Percentiles rank a stretch among this genome's conserved stretches.
phyloP scores from a whole-genome alignment of 1,140 invertebrate species.

The Camponotus vicinus region DNA sequence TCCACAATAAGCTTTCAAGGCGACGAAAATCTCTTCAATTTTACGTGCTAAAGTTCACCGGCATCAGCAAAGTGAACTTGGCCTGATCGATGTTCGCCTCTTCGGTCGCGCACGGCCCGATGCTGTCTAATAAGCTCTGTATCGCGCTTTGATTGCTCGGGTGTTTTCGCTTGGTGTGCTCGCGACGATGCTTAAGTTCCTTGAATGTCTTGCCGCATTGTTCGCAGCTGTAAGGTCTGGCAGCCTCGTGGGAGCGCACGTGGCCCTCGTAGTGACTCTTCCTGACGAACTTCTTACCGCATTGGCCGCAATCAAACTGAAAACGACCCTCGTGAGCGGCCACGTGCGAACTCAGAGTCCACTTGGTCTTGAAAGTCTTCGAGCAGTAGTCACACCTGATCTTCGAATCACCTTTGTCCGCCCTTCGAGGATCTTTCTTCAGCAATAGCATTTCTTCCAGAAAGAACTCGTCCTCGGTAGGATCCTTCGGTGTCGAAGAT shows the following conservation, averaged over 20 bases:
- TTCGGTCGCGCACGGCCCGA: slow-evolving; percentile 80
- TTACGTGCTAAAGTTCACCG: slow-evolving; percentile 83
- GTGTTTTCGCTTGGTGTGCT: slow-evolving; percentile 84
- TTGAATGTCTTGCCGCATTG: slow-evolving; percentile 85
- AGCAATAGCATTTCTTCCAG: slow-evolving; percentile 83
- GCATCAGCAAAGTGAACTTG: slow-evolving; percentile 84
- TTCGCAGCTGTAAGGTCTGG: slow-evolving; percentile 83
- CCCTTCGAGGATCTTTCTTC: slow-evolving; percentile 76
- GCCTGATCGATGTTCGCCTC: slow-evolving; percentile 78
- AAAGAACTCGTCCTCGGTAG: slow-evolving; percentile 80
- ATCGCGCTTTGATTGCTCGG: slow-evolving; percentile 80
- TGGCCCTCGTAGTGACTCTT: slow-evolving; percentile 85
- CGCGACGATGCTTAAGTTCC: slow-evolving; percentile 83
- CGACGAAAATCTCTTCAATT: neutral
- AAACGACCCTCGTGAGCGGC: slow-evolving; percentile 84
- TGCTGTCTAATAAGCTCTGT: slow-evolving; percentile 81
- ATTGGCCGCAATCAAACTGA: slow-evolving; percentile 84
- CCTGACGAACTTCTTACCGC: slow-evolving; percentile 84
- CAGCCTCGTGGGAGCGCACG: slow-evolving; percentile 83
- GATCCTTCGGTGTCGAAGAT: slow-evolving; percentile 57
- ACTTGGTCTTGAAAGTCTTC: slow-evolving; percentile 85
- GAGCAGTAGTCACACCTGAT: slow-evolving; percentile 84
- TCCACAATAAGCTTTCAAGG: slow-evolving; percentile 13
- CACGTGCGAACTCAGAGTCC: slow-evolving; percentile 84
- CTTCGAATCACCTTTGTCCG: slow-evolving; percentile 63